Evolutionary conservation across 2,797 vertebrate genomes (phyloP), one percentile per base, ranked within the genome.

Genomic region (Myotis myotis): DNA sequence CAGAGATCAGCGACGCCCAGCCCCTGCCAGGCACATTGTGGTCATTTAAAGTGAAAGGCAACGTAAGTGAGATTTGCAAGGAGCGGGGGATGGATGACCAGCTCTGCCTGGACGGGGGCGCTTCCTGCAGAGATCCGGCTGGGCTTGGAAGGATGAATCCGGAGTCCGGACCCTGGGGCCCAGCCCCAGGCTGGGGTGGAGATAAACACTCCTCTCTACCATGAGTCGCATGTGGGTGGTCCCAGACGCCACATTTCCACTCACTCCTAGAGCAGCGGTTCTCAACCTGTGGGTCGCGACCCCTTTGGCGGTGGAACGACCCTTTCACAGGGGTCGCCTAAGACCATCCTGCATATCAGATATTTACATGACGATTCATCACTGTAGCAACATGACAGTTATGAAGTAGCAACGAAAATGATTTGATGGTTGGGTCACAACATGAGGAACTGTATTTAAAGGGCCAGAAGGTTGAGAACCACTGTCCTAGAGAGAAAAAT

Each of bases 171-270:
- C 20, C 17, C 3, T 1, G 4, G 36, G 19, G 25, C 2, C 36
- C 13, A 23, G 0, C 5, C 8, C 13, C 68, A 74, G 53, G n/a
- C 9, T 20, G 51, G 36, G 33, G 5, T n/a, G 33, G 38, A 57
- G 36, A 57, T 0, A 15, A 75, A 55, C 51, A 23, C 12, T 12
- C 41, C 13, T 22, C 0, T 19, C 38, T 19, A 6, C 64, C 5
- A 0, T 6, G 13, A 8, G 78, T 0, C 64, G 44, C 11, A 9
- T 25, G 25, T n/a, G 25, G 49, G 20, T 25, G 79, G 25, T 4
- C n/a, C 41, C 19, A 11, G 25, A 60, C 15, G n/a, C 13, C 38
- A 8, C 1, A 5, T 3, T 5, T 15, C 15, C n/a, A 72, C 28
- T 57, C 47, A 23, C 62, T 74, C 60, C 60, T 12, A 17, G n/a